Evolutionary conservation across 2,113 vertebrate species (phyloP), one percentile per base, ranked within the genome.

Genomic region (Beaufortia kweichowensis): DNA sequence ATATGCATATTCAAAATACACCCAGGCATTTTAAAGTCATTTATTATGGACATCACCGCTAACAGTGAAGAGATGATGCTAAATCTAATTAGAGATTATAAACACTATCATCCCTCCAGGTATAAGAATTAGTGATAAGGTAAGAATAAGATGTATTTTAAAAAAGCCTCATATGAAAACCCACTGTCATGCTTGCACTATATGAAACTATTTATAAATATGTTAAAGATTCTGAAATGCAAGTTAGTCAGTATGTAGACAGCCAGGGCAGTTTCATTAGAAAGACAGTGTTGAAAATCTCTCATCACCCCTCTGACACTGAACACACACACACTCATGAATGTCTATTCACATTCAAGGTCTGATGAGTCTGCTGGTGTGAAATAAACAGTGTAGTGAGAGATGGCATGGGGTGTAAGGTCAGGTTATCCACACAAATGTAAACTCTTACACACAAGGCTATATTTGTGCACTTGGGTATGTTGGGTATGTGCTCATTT

Each of bases 261-360:
- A n/a, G 57, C 31, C 70, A 41, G 10, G 5, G 41, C 14, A 46
- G n/a, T 43, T 31, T 80, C 74, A 80, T 83, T 83, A 83, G 81
- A 50, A 53, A 17, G 63, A n/a, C 15, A 46, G 14, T 59, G 63
- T 33, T 74, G 57, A 79, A 80, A 57, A 23, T 46, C 26, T 61
- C 46, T 19, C 4, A 48, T 43, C 35, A 46, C 48, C 28, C 43
- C 6, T 19, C 68, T 78, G 67, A 61, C 63, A 62, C 60, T 24
- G 21, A 69, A n/a, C 11, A 55, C 24, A 21, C 68, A 73, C 69
- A 66, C 69, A 59, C 23, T 72, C 43, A 73, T 31, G 26, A 53
- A 55, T 67, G 6, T 0, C 48, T 64, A 3, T 70, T 79, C 59
- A 72, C 56, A 66, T 17, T 59, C 19, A 46, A 43, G 57, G 65